Evolutionary conservation across 1,140 invertebrate species (phyloP), one percentile per base, ranked within the genome.

Genomic region (Heliconius nattereri): DNA sequence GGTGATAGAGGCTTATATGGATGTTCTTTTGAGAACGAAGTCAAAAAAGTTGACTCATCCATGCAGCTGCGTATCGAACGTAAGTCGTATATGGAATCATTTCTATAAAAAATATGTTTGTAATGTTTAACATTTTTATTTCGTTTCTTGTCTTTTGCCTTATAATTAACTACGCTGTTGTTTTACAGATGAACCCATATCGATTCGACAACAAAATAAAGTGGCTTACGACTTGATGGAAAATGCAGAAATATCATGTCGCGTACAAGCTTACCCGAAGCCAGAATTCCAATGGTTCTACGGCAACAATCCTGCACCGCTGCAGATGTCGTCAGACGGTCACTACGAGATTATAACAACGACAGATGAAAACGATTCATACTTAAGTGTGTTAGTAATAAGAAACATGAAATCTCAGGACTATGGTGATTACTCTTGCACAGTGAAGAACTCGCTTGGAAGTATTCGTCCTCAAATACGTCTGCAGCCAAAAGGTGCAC

Each of bases 281-380:
- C 98, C 98, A 0, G 97, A 98, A 86, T 98, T 99, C 91, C 97
- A 98, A 84, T 99, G 98, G 98, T 98, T 96, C 82, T 98, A 96
- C 82, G 97, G 96, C 8, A 96, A 96, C 1, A 97, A 97, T 86
- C 94, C 95, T 0, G 96, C 96, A 0, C 96, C 97, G 0, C 91
- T 98, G 13, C 96, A 97, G 79, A 96, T 96, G 81, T 97, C 97
- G 1, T 97, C 97, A n/a, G 97, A 98, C 83, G 97, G 97, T 0
- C 97, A 98, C 86, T 98, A 98, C 89, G 96, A 98, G 80, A 97
- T 98, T 2, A 97, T 97, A 71, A 97, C 97, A 0, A 97, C 96
- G 0, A 96, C 96, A 7, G 96, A 98, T 74, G 96, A 97, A 79
- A 98, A 98, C 89, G 98, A 99, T 84, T 96, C 98, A 0, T 98